Evolutionary conservation across 1,140 invertebrate species (phyloP).

Genomic region (Lucilia sericata): DNA sequence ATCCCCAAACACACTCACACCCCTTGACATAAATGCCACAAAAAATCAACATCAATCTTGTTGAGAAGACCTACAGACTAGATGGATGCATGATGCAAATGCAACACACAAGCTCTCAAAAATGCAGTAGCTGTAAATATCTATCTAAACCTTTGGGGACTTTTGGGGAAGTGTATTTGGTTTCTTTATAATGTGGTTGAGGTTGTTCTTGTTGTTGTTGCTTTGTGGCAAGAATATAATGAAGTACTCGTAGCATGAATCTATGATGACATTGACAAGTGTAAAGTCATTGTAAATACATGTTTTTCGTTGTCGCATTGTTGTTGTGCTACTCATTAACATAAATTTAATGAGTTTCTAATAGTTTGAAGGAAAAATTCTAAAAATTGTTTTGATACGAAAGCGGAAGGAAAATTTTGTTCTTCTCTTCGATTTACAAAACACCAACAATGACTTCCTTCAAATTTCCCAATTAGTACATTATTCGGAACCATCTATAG

Average conservation of each 20-base stretch:
- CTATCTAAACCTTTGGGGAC: conserved; percentile 19
- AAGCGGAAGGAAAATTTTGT: neutral
- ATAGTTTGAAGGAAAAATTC: conserved; percentile 52
- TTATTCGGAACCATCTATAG: too few species aligned
- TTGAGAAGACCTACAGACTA: conserved; percentile 36
- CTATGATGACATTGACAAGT: conserved; percentile 45
- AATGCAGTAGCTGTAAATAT: neutral
- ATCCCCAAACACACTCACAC: neutral
- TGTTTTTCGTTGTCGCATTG: neutral
- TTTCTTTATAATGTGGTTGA: too few species aligned
- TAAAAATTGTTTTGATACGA: neutral
- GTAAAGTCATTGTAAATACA: conserved; percentile 32
- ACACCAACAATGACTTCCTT: too few species aligned
- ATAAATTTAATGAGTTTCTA: conserved; percentile 67
- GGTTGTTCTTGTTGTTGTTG: too few species aligned
- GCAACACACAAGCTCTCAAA: neutral
- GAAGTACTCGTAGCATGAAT: neutral
- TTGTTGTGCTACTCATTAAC: conserved; percentile 56
- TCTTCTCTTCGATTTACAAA: neutral
- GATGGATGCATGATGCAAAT: neutral
- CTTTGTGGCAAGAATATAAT: conserved; percentile 42
- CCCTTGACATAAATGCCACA: conserved; percentile 41
- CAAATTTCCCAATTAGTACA: too few species aligned
- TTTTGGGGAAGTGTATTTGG: neutral
- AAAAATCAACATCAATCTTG: conserved; percentile 38